phyloP scores from a whole-genome alignment of 2,797 vertebrate species.

The Cossypha polioptera region DNA sequence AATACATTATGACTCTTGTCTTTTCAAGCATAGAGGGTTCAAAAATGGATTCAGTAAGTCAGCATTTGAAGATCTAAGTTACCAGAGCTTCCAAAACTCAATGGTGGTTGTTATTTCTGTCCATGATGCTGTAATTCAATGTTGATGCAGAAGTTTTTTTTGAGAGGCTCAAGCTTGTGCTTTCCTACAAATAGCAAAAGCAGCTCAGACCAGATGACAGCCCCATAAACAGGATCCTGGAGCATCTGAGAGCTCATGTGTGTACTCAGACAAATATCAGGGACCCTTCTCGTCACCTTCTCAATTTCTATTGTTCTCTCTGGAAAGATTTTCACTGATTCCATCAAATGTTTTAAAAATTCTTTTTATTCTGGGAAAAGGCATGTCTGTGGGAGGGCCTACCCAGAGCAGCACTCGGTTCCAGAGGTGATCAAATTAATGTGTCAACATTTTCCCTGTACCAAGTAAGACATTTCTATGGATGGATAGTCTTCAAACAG shows the following conservation, averaged over 20 bases:
- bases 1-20: background rate
- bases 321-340: background rate
- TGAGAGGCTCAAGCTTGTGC: background rate
- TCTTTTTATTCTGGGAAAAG: background rate
- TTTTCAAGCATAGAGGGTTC: background rate
- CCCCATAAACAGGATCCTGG: background rate
- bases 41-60: background rate
- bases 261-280: accelerated
- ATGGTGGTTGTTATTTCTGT: background rate
- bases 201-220: background rate
- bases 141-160: background rate
- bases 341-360: background rate
- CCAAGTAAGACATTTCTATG: background rate
- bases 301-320: background rate
- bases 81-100: background rate
- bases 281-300: background rate
- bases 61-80: background rate
- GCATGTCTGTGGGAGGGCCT: background rate
- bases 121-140: background rate
- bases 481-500: background rate
- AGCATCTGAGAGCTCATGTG: background rate
- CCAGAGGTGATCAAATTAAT: background rate
- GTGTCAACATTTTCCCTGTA: background rate
- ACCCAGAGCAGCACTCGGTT: background rate
- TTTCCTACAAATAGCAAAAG: background rate